Evolutionary conservation across 2,888 invertebrate genomes (phyloP).

Genomic region (Drosophila kuntzei): DNA sequence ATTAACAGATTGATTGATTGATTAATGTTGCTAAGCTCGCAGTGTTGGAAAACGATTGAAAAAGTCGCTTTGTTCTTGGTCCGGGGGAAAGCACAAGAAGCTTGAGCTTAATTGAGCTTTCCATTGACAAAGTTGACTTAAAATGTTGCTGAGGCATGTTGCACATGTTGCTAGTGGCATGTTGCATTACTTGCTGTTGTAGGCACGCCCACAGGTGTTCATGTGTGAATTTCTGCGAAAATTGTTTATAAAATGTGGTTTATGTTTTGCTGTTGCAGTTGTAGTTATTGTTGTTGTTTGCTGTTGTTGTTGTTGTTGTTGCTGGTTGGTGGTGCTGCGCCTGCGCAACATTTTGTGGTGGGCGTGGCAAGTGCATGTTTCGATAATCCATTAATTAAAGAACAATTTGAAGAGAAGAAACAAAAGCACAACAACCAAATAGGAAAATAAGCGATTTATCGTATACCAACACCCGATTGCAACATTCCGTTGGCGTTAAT

Average conservation of each 20-base stretch:
- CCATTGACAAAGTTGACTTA: conserved; percentile 37
- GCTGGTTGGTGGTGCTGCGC: conserved; percentile 71
- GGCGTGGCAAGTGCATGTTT: conserved; percentile 71
- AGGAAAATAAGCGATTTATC: conserved; percentile 41
- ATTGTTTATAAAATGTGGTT: conserved; percentile 56
- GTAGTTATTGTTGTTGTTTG: conserved; percentile 27
- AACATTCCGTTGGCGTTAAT: conserved; percentile 34
- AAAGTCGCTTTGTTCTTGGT: conserved; percentile 25
- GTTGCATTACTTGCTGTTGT: conserved; percentile 49
- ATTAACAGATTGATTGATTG: conserved; percentile 19
- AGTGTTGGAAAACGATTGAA: conserved; percentile 27
- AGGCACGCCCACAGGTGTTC: conserved; percentile 84
- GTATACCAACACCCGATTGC: conserved; percentile 72
- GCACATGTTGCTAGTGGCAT: conserved; percentile 33
- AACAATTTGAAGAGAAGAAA: conserved; percentile 14
- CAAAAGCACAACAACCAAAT: conserved; percentile 36
- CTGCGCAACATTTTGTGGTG: conserved; percentile 72
- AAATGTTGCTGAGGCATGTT: conserved; percentile 25
- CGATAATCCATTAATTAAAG: conserved; percentile 27
- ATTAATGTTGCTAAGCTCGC: conserved; percentile 22
- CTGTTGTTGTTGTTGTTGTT: conserved; percentile 36
- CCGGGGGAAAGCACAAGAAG: conserved; percentile 69
- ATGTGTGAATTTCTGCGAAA: conserved; percentile 84
- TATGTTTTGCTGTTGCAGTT: conserved; percentile 28
- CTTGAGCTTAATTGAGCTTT: conserved; percentile 75